A percentile compares a stretch with the other conserved stretches of the same genome.
Conservation (phyloP, 2,113 vertebrate species). For the Cairina moschata region DNA sequence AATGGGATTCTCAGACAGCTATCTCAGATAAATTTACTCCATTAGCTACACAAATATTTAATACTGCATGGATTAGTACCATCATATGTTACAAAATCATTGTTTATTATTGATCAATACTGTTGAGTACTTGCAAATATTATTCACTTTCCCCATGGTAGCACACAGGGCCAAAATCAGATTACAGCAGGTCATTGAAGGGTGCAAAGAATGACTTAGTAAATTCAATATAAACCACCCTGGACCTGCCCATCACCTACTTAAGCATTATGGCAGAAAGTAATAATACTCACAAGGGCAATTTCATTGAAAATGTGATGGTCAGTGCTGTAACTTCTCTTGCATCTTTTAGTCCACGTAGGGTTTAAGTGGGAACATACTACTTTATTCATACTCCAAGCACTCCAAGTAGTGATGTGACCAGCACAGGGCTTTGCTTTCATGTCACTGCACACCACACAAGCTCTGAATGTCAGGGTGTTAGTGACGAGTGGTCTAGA, state of each 20-base stretch:
- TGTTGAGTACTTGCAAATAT: not conserved
- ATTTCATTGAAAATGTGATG: not conserved
- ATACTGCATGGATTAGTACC: not conserved
- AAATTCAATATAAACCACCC: not conserved
- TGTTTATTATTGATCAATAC: not conserved
- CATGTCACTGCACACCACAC: fast-evolving
- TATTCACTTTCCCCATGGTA: not conserved
- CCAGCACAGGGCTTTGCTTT: not conserved
- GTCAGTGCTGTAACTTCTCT: not conserved
- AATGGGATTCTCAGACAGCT: not conserved
- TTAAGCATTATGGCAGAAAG: not conserved
- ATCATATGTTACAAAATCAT: not conserved
- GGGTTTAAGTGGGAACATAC: not conserved
- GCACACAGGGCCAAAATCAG: not conserved
- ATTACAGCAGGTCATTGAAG: not conserved
- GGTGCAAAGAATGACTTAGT: not conserved
- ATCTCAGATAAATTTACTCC: not conserved
- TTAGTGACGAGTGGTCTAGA: not conserved
- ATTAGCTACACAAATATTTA: not conserved
- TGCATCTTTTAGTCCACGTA: not conserved
- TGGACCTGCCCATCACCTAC: not conserved
- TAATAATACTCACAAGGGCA: not conserved
- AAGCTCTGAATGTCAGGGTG: not conserved
- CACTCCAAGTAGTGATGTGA: not conserved
- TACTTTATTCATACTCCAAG: not conserved